Base-by-base conservation (phyloP, 1,140 invertebrate species). In the Pseudobourletiella spinata region DNA sequence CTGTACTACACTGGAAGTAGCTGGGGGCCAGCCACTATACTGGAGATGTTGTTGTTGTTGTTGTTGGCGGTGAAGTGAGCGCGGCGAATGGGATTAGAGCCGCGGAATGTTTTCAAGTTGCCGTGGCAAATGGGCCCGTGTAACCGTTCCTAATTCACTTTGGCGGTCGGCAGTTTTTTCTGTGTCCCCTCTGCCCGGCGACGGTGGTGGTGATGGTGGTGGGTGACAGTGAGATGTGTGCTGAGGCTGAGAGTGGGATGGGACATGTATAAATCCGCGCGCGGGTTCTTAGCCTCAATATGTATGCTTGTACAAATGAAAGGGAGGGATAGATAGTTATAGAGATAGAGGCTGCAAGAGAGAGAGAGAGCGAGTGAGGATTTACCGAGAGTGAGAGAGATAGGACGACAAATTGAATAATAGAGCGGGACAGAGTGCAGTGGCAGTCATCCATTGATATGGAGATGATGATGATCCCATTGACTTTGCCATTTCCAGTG, bases 381-480 rank as follows among this genome's bases (percentile, higher is more conserved):
- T 46, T 46, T 46, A 46, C n/a, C n/a, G 43, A 46, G 43, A 18
- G 24, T 46, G n/a, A n/a, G n/a, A n/a, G n/a, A n/a, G n/a, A n/a
- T n/a, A n/a, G n/a, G n/a, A n/a, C n/a, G 43, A 46, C 43, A 46
- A 46, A 46, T 46, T 46, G 43, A 46, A 46, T 11, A 11, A 46
- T 46, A 46, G 43, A 46, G 43, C 43, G 6, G 24, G 3, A 46
- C n/a, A 46, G 6, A 46, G n/a, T 46, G 43, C 11, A 11, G n/a
- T 22, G 6, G n/a, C 24, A 22, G 43, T n/a, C n/a, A 22, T 39
- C 11, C 24, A 52, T 52, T 52, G 22, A 52, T 52, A 52, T 52
- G 50, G 50, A 52, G 50, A 52, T 52, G 22, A 52, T 52, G 50
- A 52, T 52, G 50, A 52, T 52, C 24, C 50, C 50, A 52, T 52